phyloP scores from a whole-genome alignment of 2,113 vertebrate genomes.

The Ranitomeya variabilis region DNA sequence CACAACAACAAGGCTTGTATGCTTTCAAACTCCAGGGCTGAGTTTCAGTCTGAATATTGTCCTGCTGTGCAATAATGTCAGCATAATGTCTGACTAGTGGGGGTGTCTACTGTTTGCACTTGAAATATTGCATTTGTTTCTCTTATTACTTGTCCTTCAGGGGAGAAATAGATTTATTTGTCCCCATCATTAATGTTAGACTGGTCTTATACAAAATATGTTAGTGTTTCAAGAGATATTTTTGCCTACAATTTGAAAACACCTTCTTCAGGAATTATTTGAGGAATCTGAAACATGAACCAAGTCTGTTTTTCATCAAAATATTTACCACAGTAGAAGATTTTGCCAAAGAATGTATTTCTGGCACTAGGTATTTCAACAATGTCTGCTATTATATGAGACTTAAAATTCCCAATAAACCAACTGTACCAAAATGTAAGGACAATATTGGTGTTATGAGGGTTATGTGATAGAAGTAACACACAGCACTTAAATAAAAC shows the following conservation, averaged over 20 bases:
- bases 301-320: slow-evolving; percentile 51
- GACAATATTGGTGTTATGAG: neutral
- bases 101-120: neutral
- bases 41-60: too few species aligned
- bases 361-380: slow-evolving; percentile 18
- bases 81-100: too few species aligned
- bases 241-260: slow-evolving; percentile 19
- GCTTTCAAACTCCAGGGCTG: too few species aligned
- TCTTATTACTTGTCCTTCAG: neutral
- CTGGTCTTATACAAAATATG: neutral
- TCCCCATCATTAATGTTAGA: neutral
- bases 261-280: slow-evolving; percentile 47
- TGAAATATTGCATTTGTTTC: neutral
- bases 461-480: neutral
- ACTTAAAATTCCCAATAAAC: slow-evolving; percentile 10
- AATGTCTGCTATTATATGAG: slow-evolving; percentile 40
- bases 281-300: slow-evolving; percentile 54
- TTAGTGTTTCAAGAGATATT: slow-evolving; percentile 15
- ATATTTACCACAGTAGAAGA: slow-evolving; percentile 49
- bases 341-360: slow-evolving; percentile 45
- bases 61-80: too few species aligned
- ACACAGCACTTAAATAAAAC: neutral
- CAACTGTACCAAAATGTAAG: neutral
- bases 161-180: neutral
- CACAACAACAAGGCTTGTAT: too few species aligned